These are phyloP conservation scores for Scortum barcoo DNA, from an alignment of 2,113 vertebrate genomes.

Conservation along the genomic window DNA sequence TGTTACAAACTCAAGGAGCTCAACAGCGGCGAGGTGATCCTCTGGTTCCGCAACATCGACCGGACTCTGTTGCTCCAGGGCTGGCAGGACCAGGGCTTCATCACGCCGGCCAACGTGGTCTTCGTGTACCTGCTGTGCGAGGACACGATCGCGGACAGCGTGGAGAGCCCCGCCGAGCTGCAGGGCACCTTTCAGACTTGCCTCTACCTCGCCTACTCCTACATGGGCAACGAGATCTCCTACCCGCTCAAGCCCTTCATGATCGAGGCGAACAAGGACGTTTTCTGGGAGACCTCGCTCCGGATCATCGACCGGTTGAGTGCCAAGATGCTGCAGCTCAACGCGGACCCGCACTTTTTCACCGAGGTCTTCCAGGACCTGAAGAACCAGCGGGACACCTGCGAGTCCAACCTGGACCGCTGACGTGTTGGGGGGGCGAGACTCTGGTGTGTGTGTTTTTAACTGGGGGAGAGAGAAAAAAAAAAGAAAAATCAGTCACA, in stretches of 20 bases:
- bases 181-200: constrained; percentile 96
- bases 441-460: neutral
- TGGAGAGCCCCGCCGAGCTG: constrained; percentile 89
- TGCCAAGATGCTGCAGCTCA: constrained; percentile 95
- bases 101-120: constrained; percentile 96
- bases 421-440: constrained; percentile 76
- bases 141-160: constrained; percentile 89
- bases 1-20: constrained; percentile 94
- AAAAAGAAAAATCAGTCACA: constrained; percentile 48
- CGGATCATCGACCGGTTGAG: constrained; percentile 94
- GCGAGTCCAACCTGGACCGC: constrained; percentile 90
- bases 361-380: constrained; percentile 98
- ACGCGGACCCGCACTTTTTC: constrained; percentile 97
- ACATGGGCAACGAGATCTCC: constrained; percentile 99
- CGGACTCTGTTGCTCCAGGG: constrained; percentile 95
- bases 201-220: constrained; percentile 97
- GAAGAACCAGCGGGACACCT: constrained; percentile 91
- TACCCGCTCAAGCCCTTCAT: constrained; percentile 99
- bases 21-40: constrained; percentile 91
- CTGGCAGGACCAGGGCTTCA: constrained; percentile 99
- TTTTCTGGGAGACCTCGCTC: constrained; percentile 96
- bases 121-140: constrained; percentile 97
- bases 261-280: constrained; percentile 92
- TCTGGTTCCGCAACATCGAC: constrained; percentile 98
- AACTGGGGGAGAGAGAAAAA: no score